Conservation (phyloP, 2,113 vertebrate genomes). For the Alexandromys fortis region DNA sequence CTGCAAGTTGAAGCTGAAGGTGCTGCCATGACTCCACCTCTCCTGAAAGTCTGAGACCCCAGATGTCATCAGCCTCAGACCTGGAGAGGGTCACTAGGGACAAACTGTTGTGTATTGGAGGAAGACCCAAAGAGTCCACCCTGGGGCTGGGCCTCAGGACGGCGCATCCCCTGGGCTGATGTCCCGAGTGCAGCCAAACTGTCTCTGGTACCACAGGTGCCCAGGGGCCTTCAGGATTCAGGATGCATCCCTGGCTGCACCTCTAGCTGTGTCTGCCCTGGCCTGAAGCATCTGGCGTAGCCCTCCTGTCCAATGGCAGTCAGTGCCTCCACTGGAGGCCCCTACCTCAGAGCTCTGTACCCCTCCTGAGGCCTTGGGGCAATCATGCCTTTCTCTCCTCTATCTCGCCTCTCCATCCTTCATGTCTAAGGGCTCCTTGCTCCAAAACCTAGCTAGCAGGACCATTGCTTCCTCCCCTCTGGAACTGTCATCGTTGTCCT, state of each 20-base stretch:
- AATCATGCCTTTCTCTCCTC: not conserved
- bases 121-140: not conserved
- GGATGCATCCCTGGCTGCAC: not conserved
- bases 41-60: not conserved
- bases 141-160: not conserved
- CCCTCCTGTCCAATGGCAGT: rapidly evolving
- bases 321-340: not conserved
- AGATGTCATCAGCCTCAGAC: not conserved
- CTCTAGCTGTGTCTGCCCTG: not conserved
- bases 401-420: not conserved
- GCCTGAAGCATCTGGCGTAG: rapidly evolving
- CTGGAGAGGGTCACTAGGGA: not conserved
- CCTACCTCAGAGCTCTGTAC: not conserved
- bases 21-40: not conserved
- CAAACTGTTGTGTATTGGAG: not conserved
- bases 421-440: rapidly evolving
- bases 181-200: rapidly evolving
- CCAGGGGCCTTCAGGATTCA: no score
- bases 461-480: not conserved
- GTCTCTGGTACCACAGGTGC: not conserved
- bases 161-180: not conserved
- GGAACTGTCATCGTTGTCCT: not conserved
- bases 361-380: not conserved
- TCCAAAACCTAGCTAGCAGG: not conserved
- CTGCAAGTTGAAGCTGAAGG: not conserved